Evolutionary conservation across 1,140 invertebrate genomes (phyloP).

Genomic region (Brachionus rotundiformis): DNA sequence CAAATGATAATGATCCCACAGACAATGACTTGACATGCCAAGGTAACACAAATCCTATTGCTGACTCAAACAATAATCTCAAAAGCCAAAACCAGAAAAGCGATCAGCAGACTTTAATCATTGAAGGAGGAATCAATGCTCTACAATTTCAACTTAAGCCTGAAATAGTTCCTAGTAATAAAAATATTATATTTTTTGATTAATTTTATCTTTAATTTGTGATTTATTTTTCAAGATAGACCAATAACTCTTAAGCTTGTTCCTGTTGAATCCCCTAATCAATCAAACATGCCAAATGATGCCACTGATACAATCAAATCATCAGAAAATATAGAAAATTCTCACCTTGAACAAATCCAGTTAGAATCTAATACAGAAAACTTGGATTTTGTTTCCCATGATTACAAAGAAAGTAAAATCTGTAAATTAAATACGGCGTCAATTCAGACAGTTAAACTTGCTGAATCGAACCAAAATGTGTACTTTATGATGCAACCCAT

Average conservation of each 20-base stretch:
- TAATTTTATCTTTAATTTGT: neutral
- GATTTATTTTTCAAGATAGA: constrained; percentile 23
- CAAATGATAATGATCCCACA: neutral
- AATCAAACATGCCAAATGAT: neutral
- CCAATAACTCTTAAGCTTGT: constrained; percentile 28
- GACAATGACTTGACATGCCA: neutral
- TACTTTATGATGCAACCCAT: constrained; percentile 47
- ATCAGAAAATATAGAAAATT: neutral
- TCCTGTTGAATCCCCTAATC: neutral
- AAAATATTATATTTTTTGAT: neutral
- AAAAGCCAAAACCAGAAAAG: neutral
- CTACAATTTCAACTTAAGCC: constrained; percentile 41
- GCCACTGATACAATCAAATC: neutral
- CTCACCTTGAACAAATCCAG: neutral
- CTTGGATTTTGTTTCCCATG: neutral
- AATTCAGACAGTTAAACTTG: constrained; percentile 3
- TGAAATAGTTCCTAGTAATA: constrained; percentile 19
- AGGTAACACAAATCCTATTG: neutral
- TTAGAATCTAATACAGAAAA: neutral
- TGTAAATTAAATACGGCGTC: neutral
- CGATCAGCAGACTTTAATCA: constrained; percentile 23
- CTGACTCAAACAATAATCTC: constrained; percentile 1
- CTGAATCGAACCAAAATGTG: constrained; percentile 31
- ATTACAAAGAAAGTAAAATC: neutral
- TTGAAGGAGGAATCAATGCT: constrained; percentile 29